Evolutionary conservation across 2,888 invertebrate species (phyloP), one percentile per base, ranked within the genome.

Genomic region (Netelia fuscicornis): DNA sequence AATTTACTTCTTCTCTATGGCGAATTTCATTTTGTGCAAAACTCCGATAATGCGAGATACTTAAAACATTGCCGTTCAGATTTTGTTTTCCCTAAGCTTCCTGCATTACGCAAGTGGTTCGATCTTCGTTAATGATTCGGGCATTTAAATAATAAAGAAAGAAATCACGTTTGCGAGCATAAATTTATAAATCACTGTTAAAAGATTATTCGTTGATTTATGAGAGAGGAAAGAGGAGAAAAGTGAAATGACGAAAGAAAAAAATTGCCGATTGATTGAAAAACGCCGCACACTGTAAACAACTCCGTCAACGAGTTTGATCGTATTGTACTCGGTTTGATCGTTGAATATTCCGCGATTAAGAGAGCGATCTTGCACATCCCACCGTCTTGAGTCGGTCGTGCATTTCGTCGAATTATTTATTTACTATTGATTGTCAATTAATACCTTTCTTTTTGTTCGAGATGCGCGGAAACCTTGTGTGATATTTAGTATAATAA

Each of bases 401-500:
- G 79, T 65, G 70, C 74, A 64, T 74, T 56, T 74, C 74, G 77
- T 85, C 82, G 74, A 85, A 71, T 79, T 77, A 84, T 87, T 84
- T 87, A 84, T 85, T 85, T 81, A 20, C 77, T 81, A 68, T 72
- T 77, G 64, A 65, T 82, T 77, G 77, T 77, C 65, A 23, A 67
- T 78, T 76, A 54, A 62, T 52, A 30, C 44, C 68, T 54, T 80
- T 79, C 58, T 79, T 82, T 75, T 67, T 81, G 64, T 81, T 58
- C 62, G 74, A 82, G 82, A 79, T 42, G 79, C 82, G 85, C 82
- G 85, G 64, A 81, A 87, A 88, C 87, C 89, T 87, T 90, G 91
- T 91, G 92, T 92, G 92, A 92, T 92, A 92, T 89, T 91, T 91
- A 92, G 91, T 88, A 88, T 80, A 85, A 82, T 82, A 56, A 78